Evolutionary conservation across 2,113 vertebrate genomes (phyloP).

Genomic region (Menidia beryllina): DNA sequence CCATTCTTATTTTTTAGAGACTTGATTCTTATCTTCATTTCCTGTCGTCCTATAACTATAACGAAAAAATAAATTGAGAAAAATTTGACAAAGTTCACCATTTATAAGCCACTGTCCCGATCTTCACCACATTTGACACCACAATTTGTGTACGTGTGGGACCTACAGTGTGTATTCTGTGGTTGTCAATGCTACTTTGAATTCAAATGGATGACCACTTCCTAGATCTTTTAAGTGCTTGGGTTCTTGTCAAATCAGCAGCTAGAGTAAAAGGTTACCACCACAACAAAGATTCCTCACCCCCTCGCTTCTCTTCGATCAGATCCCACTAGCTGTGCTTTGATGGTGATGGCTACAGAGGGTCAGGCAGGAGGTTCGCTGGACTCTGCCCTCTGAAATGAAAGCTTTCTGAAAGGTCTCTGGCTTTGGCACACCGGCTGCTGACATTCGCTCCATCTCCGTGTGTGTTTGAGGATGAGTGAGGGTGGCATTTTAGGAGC

Average conservation of each 20-base stretch:
- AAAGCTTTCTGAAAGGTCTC: constrained; percentile 62
- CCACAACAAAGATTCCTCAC: constrained; percentile 1
- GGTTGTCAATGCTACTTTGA: not conserved
- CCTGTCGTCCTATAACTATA: no score
- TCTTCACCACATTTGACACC: no score
- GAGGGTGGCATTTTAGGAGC: constrained; percentile 35
- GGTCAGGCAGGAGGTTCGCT: constrained; percentile 35
- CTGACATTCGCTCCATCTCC: constrained; percentile 47
- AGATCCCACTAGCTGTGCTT: constrained; percentile 34
- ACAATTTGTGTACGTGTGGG: no score
- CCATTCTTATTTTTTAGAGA: no score
- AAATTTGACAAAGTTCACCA: no score
- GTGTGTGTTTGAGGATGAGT: constrained; percentile 29
- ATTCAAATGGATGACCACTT: constrained; percentile 29
- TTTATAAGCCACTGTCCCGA: no score
- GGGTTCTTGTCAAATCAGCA: constrained; percentile 10
- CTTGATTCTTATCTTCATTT: no score
- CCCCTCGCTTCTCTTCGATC: constrained; percentile 24
- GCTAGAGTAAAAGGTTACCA: constrained; percentile 37
- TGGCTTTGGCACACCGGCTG: not conserved
- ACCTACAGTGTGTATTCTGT: not conserved
- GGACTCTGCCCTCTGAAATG: constrained; percentile 35
- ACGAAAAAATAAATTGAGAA: no score
- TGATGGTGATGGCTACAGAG: constrained; percentile 42
- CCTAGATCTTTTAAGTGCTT: constrained; percentile 9